Base-by-base conservation (phyloP, 2,797 vertebrate genomes). In the Neomorphus geoffroyi region DNA sequence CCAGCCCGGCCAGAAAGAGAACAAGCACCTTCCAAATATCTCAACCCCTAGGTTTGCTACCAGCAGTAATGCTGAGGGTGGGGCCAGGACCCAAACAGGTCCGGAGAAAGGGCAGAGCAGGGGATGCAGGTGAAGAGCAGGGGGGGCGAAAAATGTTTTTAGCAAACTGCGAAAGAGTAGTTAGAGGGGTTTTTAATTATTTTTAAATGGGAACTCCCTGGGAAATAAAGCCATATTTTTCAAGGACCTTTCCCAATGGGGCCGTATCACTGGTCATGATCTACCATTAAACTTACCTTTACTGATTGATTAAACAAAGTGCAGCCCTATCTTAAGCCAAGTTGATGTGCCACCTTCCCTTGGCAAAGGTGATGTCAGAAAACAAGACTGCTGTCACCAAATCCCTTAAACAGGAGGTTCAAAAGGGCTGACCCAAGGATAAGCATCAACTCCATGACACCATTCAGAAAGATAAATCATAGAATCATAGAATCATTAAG, bases 361-460 rank as follows among this genome's bases (percentile, higher is more conserved):
- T 45, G 32, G 18, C 11, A 81, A 72, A 60, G 39, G 56, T 8
- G 19, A 8, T 15, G 32, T 24, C 43, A 43, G 73, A 91, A 88
- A 88, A 92, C 51, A 19, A 93, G 92, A 86, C 56, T 5, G 4
- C 56, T 32, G 11, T 74, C 93, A 85, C 75, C 82, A 93, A 96
- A 94, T 23, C 28, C 75, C 69, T 39, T 21, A 45, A 89, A 82
- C 2, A 2, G 9, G 54, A 94, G 35, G 28, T 61, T 57, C n/a
- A 54, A 86, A 96, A 92, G 86, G 48, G 11, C 37, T 86, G 73
- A 67, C 27, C 28, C 30, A 27, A 81, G 56, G 69, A 62, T 75
- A 64, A 93, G 74, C 73, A 94, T 79, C 94, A 92, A 54, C 83
- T 95, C 77, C 81, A 79, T 62, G 46, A 70, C 73, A 91, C 66